Evolutionary conservation across 2,113 vertebrate species (phyloP), one percentile per base, ranked within the genome.

Genomic region (Menura novaehollandiae): DNA sequence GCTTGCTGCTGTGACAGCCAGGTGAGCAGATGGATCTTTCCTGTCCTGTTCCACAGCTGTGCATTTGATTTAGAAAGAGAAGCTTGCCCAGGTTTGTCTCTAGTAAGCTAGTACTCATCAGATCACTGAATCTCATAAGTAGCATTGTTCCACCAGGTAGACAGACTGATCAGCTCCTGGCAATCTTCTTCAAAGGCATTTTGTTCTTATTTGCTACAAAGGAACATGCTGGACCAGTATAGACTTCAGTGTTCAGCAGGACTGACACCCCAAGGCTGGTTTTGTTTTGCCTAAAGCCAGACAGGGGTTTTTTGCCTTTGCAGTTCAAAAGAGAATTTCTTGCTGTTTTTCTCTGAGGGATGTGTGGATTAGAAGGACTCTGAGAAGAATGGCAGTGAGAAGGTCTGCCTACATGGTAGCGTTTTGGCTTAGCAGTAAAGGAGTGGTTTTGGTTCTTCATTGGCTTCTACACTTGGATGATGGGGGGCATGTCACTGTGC

Each of bases 131-230:
- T 91, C 37, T 88, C 23, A 3, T 78, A 76, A 85, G 37, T 14
- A 44, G 27, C 37, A 10, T 79, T 89, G 60, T 88, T 93, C 62
- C 3, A 66, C 56, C 22, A 72, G 24, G 60, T 78, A 62, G 47
- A 73, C 87, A 66, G 52, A 81, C 52, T 72, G 93, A 84, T 91
- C 56, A 58, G 41, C 28, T 92, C 24, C 71, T 92, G 80, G 66
- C 60, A 75, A 44, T 74, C 32, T 53, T 37, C 84, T 97, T 95
- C 91, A 91, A 91, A 95, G 74, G 73, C 16, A 28, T 91, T 86
- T 87, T 85, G 7, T 86, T 86, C 35, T 84, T 88, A 35, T 9
- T 74, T 89, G 33, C 60, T 81, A 22, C 22, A 52, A 47, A 85
- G 49, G 37, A 91, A 75, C 58, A 30, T 60, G 84, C 62, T 74